phyloP scores from a whole-genome alignment of 2,113 vertebrate genomes.

The Prionailurus bengalensis region DNA sequence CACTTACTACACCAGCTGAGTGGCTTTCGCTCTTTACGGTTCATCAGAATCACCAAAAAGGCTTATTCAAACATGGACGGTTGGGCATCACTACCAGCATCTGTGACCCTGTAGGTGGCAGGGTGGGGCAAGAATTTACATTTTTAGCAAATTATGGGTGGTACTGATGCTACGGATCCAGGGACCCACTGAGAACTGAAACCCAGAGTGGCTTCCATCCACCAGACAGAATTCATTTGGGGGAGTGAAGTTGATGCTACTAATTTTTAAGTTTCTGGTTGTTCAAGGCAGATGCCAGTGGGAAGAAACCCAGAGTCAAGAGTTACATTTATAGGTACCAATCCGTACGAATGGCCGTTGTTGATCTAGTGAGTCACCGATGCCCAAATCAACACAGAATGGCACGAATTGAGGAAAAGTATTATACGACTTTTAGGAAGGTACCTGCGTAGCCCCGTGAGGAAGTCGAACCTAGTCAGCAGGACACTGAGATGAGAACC shows the following conservation, averaged over 20 bases:
- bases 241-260: background rate
- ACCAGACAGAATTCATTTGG: background rate
- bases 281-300: background rate
- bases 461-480: background rate
- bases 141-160: background rate
- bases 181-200: background rate
- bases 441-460: background rate
- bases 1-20: background rate
- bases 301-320: background rate
- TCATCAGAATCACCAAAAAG: background rate
- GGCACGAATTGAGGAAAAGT: background rate
- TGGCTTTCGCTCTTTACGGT: background rate
- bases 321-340: background rate
- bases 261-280: background rate
- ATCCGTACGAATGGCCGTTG: background rate
- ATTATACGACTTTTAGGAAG: background rate
- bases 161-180: background rate
- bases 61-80: background rate
- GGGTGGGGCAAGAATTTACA: background rate
- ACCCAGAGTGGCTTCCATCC: background rate
- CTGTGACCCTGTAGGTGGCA: background rate
- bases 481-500: background rate
- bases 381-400: background rate
- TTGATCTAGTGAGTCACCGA: background rate
- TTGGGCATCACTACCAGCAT: background rate